A percentile compares a stretch with the other conserved stretches of the same genome.
phyloP scores from a whole-genome alignment of 2,888 invertebrate species.

The Marronus borbonicus region DNA sequence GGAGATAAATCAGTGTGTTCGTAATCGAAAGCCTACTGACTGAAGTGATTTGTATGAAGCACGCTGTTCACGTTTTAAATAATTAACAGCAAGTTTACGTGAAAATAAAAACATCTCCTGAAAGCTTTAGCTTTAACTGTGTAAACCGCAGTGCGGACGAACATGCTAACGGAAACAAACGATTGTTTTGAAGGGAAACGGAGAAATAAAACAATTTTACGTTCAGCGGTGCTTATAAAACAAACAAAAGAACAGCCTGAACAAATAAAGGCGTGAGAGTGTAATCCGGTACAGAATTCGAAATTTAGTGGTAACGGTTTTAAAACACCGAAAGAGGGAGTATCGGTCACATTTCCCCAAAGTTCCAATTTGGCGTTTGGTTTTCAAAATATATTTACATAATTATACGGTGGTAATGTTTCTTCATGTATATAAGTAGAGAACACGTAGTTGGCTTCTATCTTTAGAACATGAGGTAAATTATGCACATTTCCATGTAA shows the following conservation, averaged over 20 bases:
- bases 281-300: background rate
- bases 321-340: background rate
- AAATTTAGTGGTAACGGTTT: background rate
- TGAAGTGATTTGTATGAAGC: conserved; percentile 25
- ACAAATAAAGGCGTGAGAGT: conserved; percentile 24
- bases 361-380: background rate
- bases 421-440: background rate
- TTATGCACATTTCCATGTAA: conserved; percentile 38
- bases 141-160: background rate
- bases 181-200: conserved; percentile 14
- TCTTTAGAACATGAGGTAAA: conserved; percentile 24
- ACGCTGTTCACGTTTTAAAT: background rate
- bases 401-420: background rate
- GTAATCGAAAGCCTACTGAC: conserved; percentile 18
- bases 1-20: background rate
- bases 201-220: conserved; percentile 28
- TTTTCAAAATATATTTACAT: no score
- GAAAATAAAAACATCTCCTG: conserved; percentile 17
- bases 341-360: background rate
- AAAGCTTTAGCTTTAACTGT: background rate
- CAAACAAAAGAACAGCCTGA: conserved; percentile 21
- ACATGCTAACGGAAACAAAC: conserved; percentile 8
- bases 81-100: background rate
- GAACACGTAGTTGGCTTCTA: background rate
- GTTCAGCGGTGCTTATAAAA: conserved; percentile 13